Base-by-base conservation (phyloP, 2,113 vertebrate species). In the Burhinus oedicnemus region DNA sequence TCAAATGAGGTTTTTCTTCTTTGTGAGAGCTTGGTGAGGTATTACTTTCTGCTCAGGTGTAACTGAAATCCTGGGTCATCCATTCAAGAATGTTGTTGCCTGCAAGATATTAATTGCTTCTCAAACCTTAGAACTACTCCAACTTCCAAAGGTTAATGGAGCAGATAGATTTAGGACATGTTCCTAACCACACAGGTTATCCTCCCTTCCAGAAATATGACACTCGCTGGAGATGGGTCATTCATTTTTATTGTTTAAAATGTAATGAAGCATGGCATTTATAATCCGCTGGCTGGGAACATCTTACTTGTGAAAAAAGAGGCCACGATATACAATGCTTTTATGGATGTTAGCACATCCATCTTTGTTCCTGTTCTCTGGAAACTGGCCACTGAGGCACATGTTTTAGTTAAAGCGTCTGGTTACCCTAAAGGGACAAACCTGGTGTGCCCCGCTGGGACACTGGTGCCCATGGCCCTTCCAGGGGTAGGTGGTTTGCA, bases 91-190 rank as follows among this genome's bases (percentile, higher is more conserved):
- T 87, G 90, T 81, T 78, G 38, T 83, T 92, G 90, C 95, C 78
- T 81, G 93, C 79, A 83, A 96, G 95, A 96, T 97, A 97, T 97
- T 98, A 97, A 97, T 97, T 97, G 97, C 97, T 96, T 95, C 85
- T 87, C 76, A 68, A 96, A 86, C 80, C 91, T 95, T 75, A 86
- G 95, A 97, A 97, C 89, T 97, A 90, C 86, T 95, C 95, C 97
- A 97, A 58, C 94, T 96, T 86, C 89, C 87, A 95, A 90, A 97
- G 98, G 96, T 99, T 98, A 99, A 98, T 98, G 98, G 98, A 98
- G 98, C 98, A 96, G 97, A 96, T 90, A 97, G 95, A 97, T 98
- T 97, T 97, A 88, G 92, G 96, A 92, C 94, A 61, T 94, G 94
- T 94, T 96, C 87, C 92, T 94, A 91, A 97, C 89, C 97, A 95